Conservation (phyloP, 2,888 invertebrate species). For the Torymus texanus region DNA sequence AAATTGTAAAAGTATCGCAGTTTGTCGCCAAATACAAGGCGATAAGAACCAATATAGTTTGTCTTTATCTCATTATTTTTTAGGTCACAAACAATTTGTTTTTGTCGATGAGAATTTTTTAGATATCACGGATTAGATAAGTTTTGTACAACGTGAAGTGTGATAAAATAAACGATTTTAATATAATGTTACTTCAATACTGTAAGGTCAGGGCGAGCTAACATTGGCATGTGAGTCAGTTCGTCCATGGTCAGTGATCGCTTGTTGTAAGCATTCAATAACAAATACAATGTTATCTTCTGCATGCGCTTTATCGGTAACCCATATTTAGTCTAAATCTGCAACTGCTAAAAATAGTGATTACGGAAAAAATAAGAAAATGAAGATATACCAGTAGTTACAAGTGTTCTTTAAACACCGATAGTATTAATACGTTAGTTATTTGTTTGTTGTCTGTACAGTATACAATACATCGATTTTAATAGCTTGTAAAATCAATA, state of each 20-base stretch:
- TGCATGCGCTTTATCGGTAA: background rate
- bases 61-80: constrained; percentile 3
- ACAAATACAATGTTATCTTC: constrained; percentile 5
- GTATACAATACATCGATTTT: too few relatives aligned
- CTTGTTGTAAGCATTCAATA: constrained; percentile 2
- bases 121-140: background rate
- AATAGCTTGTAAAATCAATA: too few relatives aligned
- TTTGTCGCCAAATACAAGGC: constrained; percentile 40
- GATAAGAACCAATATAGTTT: constrained; percentile 14
- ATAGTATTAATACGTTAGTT: background rate
- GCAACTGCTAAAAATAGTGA: background rate
- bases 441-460: too few relatives aligned
- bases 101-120: constrained; percentile 4
- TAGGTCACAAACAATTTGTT: constrained; percentile 28
- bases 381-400: background rate
- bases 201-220: constrained; percentile 27
- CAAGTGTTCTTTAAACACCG: background rate
- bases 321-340: constrained; percentile 18
- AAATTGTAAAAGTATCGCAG: constrained; percentile 7
- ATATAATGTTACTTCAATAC: constrained; percentile 25
- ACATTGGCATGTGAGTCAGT: constrained; percentile 5
- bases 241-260: constrained; percentile 9
- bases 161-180: constrained; percentile 18
- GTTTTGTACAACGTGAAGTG: background rate
- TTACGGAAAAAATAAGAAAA: background rate